phyloP scores from a whole-genome alignment of 2,113 vertebrate species.

The Corythornis madagascariensis region DNA sequence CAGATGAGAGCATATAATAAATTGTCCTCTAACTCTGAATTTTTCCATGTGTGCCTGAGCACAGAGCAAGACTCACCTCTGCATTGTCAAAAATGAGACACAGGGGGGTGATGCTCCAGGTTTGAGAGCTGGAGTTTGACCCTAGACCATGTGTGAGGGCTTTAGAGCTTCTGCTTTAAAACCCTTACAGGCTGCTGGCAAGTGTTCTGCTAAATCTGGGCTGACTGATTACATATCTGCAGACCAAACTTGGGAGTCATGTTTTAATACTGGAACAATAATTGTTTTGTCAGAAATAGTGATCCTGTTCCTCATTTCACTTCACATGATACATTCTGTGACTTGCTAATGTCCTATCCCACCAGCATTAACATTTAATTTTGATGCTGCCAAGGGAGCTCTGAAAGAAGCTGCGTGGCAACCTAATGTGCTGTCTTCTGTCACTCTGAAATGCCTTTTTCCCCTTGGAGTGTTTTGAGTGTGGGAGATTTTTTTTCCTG shows the following conservation, averaged over 20 bases:
- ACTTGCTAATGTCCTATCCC: neutral
- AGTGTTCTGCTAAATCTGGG: neutral
- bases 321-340: neutral
- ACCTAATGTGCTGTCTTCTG: neutral
- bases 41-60: neutral
- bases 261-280: conserved; percentile 4
- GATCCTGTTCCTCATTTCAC: neutral
- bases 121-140: neutral
- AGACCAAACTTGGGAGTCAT: neutral
- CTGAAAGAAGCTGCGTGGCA: neutral
- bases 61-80: too few species aligned
- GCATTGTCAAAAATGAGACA: neutral
- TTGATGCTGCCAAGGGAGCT: neutral
- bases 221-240: neutral
- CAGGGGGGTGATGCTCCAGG: neutral
- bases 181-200: neutral
- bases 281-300: neutral
- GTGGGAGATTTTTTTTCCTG: neutral
- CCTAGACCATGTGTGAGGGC: neutral
- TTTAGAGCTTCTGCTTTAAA: neutral
- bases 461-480: neutral
- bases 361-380: neutral
- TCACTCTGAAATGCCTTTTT: neutral
- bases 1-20: neutral
- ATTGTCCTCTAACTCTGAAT: neutral